Percentiles rank a stretch among this genome's conserved stretches.
Conservation (phyloP, 2,113 vertebrate genomes). For the Saguinus midas region DNA sequence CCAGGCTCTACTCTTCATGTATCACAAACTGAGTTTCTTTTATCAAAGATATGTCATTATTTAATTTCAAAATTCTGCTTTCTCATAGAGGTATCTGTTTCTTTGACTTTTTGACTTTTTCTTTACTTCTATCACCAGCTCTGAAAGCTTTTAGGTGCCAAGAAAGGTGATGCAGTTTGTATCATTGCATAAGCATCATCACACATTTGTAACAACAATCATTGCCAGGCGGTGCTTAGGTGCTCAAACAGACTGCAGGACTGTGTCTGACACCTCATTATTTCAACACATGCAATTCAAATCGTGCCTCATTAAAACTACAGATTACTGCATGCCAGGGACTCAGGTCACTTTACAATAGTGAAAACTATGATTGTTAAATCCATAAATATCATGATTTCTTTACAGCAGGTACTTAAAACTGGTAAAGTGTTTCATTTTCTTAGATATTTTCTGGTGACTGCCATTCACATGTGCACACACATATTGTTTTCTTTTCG, state of each 20-base stretch:
- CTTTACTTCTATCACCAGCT: neutral
- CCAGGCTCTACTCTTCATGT: neutral
- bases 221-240: neutral
- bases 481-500: neutral
- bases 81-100: neutral
- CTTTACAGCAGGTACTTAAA: neutral
- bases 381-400: neutral
- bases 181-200: neutral
- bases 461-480: neutral
- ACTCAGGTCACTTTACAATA: neutral
- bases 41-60: neutral
- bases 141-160: neutral
- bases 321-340: neutral
- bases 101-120: neutral
- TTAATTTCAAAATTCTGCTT: neutral
- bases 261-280: neutral
- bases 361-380: neutral
- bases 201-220: neutral
- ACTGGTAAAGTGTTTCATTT: neutral
- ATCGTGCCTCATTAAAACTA: neutral
- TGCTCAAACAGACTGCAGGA: neutral
- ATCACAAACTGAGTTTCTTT: neutral
- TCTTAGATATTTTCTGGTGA: neutral
- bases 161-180: accelerated
- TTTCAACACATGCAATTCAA: conserved; percentile 6